phyloP scores from a whole-genome alignment of 1,140 invertebrate genomes.

The Bathynomus jamesi region DNA sequence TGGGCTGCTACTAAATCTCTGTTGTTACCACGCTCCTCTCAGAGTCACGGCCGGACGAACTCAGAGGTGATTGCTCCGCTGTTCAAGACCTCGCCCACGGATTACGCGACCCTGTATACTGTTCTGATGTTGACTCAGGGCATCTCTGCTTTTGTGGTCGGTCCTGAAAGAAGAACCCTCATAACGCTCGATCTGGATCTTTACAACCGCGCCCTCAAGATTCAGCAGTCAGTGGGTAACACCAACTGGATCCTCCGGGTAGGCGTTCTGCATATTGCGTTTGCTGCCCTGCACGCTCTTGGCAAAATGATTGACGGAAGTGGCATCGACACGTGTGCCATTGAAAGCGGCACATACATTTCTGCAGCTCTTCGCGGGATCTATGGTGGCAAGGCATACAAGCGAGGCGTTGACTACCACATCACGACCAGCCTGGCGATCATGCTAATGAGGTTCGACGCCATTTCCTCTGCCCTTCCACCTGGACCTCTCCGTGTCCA shows the following conservation, averaged over 20 bases:
- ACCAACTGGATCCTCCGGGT: constrained; percentile 4
- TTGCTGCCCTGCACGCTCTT: constrained; percentile 11
- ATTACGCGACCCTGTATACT: constrained; percentile 7
- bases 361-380: background rate
- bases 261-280: constrained; percentile 7
- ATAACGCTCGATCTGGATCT: constrained; percentile 13
- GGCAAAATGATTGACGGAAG: background rate
- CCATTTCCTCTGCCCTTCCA: background rate
- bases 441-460: constrained; percentile 12
- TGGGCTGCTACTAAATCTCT: constrained; percentile 14
- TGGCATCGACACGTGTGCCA: background rate
- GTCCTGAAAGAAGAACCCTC: constrained; percentile 7
- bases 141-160: constrained; percentile 4
- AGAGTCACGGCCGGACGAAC: background rate
- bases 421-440: background rate
- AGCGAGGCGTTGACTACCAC: background rate
- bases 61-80: constrained; percentile 13
- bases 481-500: background rate
- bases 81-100: constrained; percentile 6
- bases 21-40: background rate
- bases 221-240: constrained; percentile 6
- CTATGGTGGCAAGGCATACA: background rate
- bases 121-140: constrained; percentile 2
- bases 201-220: constrained; percentile 5
- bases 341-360: background rate